Evolutionary conservation across 1,140 invertebrate species (phyloP), one percentile per base, ranked within the genome.

Genomic region (Drosophila arawakana): DNA sequence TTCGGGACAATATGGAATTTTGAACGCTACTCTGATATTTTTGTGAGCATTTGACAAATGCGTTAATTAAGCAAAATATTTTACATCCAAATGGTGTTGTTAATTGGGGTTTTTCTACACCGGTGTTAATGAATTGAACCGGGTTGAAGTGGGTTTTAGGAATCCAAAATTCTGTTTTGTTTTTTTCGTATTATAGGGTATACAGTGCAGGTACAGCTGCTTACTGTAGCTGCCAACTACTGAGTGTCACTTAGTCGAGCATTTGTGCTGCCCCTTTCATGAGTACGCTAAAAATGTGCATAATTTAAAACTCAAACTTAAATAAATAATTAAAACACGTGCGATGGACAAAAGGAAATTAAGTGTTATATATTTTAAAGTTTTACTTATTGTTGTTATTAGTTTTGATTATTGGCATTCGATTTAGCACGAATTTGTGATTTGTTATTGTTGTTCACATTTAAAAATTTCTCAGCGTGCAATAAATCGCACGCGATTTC

Each of bases 341-440:
- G 58, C 58, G 30, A 18, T 57, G 2, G 9, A n/a, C 10, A 43
- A 66, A 35, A 44, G 59, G 1, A 46, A 44, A 70, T 34, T 5
- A 25, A 69, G 25, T 6, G 35, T 34, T 11, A 55, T 55, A 60
- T 50, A 13, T 34, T 43, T 15, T 69, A 11, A 11, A 44, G 52
- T 54, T 50, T 52, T 50, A 59, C n/a, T 41, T 58, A 7, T 61
- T 70, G 39, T 18, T 35, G 10, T 39, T 62, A n/a, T 52, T 71
- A 10, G 25, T 67, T 18, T 30, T 46, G 30, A 13, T 69, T 84
- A 67, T 84, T 84, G 68, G 65, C 69, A 84, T 73, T 67, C 60
- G 68, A 55, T 80, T 84, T 84, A 84, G 81, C 81, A 84, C 69
- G 58, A 80, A 74, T 80, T 88, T 72, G 84, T 88, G 59, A 79